Base-by-base conservation (phyloP, 2,797 vertebrate genomes). In the Jordanella pulchra region DNA sequence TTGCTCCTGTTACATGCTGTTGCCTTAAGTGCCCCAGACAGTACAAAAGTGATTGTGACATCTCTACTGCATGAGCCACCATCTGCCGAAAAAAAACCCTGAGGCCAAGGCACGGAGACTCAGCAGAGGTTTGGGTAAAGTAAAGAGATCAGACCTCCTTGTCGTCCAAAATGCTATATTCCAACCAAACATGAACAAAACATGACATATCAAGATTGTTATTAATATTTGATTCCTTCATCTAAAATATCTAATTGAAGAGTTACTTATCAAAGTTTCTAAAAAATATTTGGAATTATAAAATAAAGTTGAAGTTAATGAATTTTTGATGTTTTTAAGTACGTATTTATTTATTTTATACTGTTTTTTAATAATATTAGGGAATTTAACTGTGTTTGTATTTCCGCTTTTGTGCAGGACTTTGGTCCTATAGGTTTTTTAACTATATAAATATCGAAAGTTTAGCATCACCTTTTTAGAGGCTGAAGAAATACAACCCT, bases 11-110 rank as follows among this genome's bases (percentile, higher is more conserved):
- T 61, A 63, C 9, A 39, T 51, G 71, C 73, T 4, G 42, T 44
- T 66, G 81, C 79, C 80, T 74, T 67, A 83, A 87, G 83, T 85
- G 58, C 18, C 75, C 78, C 76, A 78, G 87, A 87, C 86, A 86
- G 79, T 71, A 68, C 25, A 47, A 53, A 82, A 87, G 83, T 71
- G 72, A 85, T 75, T 47, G 21, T 81, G 88, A 90, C 89, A 88
- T 82, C 82, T 75, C 73, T 65, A 73, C 78, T 84, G 75, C 67
- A 63, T 76, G 21, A 68, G 79, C 76, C 73, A 78, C 70, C 61
- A 67, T 82, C 83, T 82, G 87, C 82, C 42, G 70, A 58, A 81
- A 79, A 81, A 79, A 69, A 67, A 81, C 77, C 87, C 84, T 3
- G 72, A 84, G 82, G 87, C 80, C 78, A 51, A 18, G 15, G 69